Evolutionary conservation across 2,888 invertebrate genomes (phyloP).

Genomic region (Ditylenchus weischeri): DNA sequence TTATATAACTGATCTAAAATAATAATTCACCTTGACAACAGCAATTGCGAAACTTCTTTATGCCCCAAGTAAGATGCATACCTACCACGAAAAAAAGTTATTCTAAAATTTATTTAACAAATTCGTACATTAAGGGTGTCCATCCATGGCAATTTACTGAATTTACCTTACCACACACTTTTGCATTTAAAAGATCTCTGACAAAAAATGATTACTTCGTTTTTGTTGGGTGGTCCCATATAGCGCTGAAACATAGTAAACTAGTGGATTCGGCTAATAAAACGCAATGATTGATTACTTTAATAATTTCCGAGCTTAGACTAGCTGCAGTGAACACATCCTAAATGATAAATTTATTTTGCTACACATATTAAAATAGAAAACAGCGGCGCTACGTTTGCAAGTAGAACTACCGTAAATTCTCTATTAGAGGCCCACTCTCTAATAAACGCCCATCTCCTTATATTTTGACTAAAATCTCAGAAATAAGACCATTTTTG

Average conservation of each 20-base stretch:
- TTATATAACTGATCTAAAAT: too few species aligned
- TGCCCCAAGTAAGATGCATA: slow-evolving; percentile 93
- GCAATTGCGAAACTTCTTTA: slow-evolving; percentile 72
- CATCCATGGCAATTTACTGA: slow-evolving; percentile 80
- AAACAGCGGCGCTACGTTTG: too few species aligned
- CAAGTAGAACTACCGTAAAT: too few species aligned
- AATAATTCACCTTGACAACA: slow-evolving; percentile 15
- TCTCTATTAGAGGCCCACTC: too few species aligned
- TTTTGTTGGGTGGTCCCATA: slow-evolving; percentile 9
- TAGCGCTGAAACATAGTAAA: not conserved
- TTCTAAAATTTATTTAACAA: too few species aligned
- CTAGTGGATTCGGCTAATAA: not conserved
- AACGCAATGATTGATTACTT: slow-evolving; percentile 1
- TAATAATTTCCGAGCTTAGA: slow-evolving; percentile 22
- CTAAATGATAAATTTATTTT: not conserved
- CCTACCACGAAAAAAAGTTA: too few species aligned
- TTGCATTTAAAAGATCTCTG: not conserved
- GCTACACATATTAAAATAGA: too few species aligned
- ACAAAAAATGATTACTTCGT: slow-evolving; percentile 5
- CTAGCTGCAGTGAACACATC: slow-evolving; percentile 26
- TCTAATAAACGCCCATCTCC: too few species aligned
- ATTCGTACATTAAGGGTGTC: slow-evolving; percentile 78
- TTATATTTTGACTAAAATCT: too few species aligned
- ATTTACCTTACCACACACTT: slow-evolving; percentile 5
- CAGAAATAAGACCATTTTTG: too few species aligned